Base-by-base conservation (phyloP, 2,888 invertebrate genomes). In the Epirrita christyi region DNA sequence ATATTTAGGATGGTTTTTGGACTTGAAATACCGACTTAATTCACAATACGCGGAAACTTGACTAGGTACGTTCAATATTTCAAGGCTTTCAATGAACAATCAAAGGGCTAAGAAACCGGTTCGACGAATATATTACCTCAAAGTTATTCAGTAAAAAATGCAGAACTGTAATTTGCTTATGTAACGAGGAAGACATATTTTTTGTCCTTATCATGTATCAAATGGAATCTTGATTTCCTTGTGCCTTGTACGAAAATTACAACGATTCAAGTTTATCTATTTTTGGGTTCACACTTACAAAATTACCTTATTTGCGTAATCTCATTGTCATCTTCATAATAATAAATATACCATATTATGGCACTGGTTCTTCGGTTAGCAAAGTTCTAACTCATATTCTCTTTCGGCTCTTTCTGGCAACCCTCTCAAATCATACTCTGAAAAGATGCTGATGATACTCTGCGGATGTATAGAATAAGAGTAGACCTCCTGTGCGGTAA, bases 91-190 rank as follows among this genome's bases (percentile, higher is more conserved):
- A 53, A 43, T 55, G 59, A 65, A 43, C 63, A 66, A 55, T 57
- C 70, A 70, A 77, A 75, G 78, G 77, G 76, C 73, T 64, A 57
- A 49, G 7, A 48, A 71, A 75, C 72, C 56, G 61, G 75, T 73
- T 63, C 38, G 15, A 14, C 38, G 58, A 55, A 53, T 64, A 60
- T 45, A 53, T 59, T 53, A 63, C 47, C 9, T 37, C 28, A 43
- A 47, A 57, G 29, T 15, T 45, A 56, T 47, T 50, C 54, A 53
- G 44, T 55, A 63, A 67, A 65, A 65, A 52, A 55, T 52, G 45
- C 55, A 51, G 43, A 55, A 55, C 42, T 49, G 34, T 58, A 51
- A 55, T 55, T 52, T 38, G 56, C 50, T 64, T 55, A 49, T 55
- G 32, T 58, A 61, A 64, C 55, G 29, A 64, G 63, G 65, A 65